Evolutionary conservation across 2,113 vertebrate species (phyloP).

Genomic region (Montifringilla adamsi): DNA sequence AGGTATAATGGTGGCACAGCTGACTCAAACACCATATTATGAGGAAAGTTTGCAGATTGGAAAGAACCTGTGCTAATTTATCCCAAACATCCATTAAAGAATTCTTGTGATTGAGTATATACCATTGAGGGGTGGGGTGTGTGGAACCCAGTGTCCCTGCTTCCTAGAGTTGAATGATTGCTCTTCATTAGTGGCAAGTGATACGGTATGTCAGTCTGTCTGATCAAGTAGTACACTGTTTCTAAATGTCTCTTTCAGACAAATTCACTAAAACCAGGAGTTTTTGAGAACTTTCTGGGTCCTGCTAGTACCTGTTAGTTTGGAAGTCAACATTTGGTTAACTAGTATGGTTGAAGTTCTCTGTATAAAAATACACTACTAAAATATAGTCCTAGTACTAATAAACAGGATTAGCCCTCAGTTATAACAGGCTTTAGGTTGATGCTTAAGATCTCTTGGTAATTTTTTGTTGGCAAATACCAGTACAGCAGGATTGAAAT

Average conservation of each 20-base stretch:
- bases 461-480: background rate
- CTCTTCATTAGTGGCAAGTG: background rate
- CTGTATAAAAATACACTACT: background rate
- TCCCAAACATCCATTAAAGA: background rate
- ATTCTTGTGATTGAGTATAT: background rate
- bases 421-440: background rate
- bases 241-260: background rate
- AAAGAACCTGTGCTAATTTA: background rate
- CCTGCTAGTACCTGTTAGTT: background rate
- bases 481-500: background rate
- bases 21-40: background rate
- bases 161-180: background rate
- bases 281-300: background rate
- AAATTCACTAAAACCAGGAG: background rate
- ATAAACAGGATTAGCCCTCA: background rate
- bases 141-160: background rate
- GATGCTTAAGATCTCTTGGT: background rate
- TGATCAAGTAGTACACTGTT: background rate
- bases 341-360: background rate
- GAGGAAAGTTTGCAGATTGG: background rate
- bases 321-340: background rate
- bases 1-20: background rate
- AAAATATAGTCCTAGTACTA: background rate
- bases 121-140: fast-evolving
- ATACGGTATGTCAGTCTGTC: background rate